phyloP scores from a whole-genome alignment of 2,113 vertebrate genomes.

The Picathartes gymnocephalus region DNA sequence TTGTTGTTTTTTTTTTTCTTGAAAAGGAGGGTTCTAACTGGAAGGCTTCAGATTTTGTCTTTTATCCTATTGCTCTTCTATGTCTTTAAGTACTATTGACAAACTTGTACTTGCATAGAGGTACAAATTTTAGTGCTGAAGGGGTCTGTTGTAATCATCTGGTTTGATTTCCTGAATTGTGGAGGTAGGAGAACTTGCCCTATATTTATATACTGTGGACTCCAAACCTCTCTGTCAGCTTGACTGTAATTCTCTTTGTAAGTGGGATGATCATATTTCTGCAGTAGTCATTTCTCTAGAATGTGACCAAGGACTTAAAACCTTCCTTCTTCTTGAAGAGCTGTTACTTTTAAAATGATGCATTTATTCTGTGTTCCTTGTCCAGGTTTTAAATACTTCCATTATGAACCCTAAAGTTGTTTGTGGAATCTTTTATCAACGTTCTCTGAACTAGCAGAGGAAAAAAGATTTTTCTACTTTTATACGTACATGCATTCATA shows the following conservation, averaged over 20 bases:
- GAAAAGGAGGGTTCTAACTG: not conserved
- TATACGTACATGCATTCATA: not conserved
- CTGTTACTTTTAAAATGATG: not conserved
- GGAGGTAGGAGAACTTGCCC: not conserved
- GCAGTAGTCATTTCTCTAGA: not conserved
- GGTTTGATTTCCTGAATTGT: not conserved
- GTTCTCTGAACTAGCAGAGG: not conserved
- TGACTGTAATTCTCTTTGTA: not conserved
- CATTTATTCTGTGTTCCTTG: not conserved
- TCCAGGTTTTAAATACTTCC: not conserved
- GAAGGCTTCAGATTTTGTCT: not conserved
- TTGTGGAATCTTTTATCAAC: not conserved
- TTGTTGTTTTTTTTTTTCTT: not conserved
- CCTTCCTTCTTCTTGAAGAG: not conserved
- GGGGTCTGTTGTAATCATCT: not conserved
- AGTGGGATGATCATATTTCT: not conserved
- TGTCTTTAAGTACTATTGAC: not conserved
- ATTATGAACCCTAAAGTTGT: not conserved
- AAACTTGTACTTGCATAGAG: not conserved
- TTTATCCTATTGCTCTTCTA: not conserved
- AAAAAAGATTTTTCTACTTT: not conserved
- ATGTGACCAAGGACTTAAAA: not conserved
- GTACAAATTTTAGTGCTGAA: not conserved
- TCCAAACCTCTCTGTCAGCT: not conserved
- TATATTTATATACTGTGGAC: not conserved